Percentiles rank a stretch among this genome's conserved stretches.
These are phyloP conservation scores for Nautilus pompilius DNA, from an alignment of 1,140 invertebrate genomes.

Conservation along the genomic window DNA sequence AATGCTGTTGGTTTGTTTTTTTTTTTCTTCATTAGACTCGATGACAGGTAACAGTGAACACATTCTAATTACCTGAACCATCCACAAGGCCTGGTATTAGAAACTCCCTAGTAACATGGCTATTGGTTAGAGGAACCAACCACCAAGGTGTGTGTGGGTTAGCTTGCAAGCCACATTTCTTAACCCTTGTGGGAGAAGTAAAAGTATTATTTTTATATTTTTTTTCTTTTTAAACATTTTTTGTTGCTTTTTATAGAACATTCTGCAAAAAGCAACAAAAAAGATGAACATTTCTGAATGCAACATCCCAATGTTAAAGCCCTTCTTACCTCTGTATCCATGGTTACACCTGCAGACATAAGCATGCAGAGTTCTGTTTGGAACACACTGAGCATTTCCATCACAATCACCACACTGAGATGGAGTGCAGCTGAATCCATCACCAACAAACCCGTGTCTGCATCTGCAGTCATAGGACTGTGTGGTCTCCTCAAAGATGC, in stretches of 20 bases:
- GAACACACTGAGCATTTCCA: slow-evolving; percentile 74
- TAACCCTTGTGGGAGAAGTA: too few species aligned
- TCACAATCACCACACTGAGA: slow-evolving; percentile 73
- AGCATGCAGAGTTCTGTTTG: slow-evolving; percentile 58
- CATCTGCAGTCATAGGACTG: slow-evolving; percentile 27
- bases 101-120: too few species aligned
- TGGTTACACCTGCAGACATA: slow-evolving; percentile 75
- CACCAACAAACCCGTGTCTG: slow-evolving; percentile 25
- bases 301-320: background rate
- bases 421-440: slow-evolving; percentile 18
- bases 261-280: background rate
- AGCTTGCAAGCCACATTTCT: too few species aligned
- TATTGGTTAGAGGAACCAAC: too few species aligned
- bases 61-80: too few species aligned
- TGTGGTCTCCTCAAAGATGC: slow-evolving; percentile 19
- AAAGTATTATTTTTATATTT: background rate
- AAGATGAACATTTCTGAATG: background rate
- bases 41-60: too few species aligned
- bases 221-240: background rate
- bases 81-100: too few species aligned
- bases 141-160: too few species aligned
- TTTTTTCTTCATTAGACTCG: too few species aligned
- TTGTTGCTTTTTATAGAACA: background rate
- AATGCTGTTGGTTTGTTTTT: too few species aligned
- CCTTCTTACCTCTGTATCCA: slow-evolving; percentile 62